A percentile compares a stretch with the other conserved stretches of the same genome.
Evolutionary conservation across 2,888 invertebrate genomes (phyloP).

Genomic region (Parochlus steinenii): DNA sequence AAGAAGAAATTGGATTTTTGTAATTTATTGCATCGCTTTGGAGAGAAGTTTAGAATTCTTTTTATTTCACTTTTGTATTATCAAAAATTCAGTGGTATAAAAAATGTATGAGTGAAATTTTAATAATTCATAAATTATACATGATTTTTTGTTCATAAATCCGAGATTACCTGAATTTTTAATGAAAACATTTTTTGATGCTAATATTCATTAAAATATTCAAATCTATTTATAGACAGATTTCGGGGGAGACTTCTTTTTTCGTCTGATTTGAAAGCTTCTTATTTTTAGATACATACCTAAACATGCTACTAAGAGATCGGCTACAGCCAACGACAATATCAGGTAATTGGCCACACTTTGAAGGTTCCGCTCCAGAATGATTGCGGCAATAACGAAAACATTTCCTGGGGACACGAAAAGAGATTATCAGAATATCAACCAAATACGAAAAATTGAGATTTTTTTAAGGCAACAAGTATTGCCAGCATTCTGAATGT

Average conservation of each 20-base stretch:
- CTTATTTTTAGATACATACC: slow-evolving; percentile 55
- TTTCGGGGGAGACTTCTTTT: not conserved
- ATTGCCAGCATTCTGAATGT: no score
- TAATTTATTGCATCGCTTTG: not conserved
- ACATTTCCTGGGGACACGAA: slow-evolving; percentile 59
- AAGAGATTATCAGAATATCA: slow-evolving; percentile 6
- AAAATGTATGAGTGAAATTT: no score
- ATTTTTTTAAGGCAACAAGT: no score
- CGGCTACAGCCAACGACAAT: slow-evolving; percentile 78
- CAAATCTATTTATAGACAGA: not conserved
- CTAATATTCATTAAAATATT: not conserved
- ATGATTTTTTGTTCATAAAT: no score
- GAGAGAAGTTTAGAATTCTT: not conserved
- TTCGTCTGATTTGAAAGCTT: not conserved
- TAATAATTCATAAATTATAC: no score
- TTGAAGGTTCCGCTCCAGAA: slow-evolving; percentile 71
- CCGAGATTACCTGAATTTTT: no score
- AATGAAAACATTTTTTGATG: not conserved
- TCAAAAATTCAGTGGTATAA: no score
- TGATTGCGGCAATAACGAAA: slow-evolving; percentile 84
- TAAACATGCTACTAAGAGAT: slow-evolving; percentile 72
- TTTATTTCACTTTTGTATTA: not conserved
- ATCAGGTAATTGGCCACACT: slow-evolving; percentile 84
- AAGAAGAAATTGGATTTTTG: not conserved
- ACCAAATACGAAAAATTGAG: no score